Base-by-base conservation (phyloP, 2,888 invertebrate species). In the Lycia hirtaria region DNA sequence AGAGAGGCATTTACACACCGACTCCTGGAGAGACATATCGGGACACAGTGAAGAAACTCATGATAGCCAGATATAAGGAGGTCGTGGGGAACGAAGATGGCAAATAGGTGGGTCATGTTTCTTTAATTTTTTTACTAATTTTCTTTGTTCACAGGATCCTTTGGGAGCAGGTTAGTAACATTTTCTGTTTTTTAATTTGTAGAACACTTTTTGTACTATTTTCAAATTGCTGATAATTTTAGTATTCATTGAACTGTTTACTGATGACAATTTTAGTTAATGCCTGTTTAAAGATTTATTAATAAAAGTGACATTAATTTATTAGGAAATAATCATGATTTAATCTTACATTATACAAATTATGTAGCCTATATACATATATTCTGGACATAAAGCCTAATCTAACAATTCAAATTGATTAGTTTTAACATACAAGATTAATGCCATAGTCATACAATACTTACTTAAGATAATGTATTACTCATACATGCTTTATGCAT, bases 21-120 rank as follows among this genome's bases (percentile, higher is more conserved):
- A 93, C 95, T 60, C 96, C 97, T 0, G 96, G 96, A 14, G 96
- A 97, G 78, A 96, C 97, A 0, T 97, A 98, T 81, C 95, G 97
- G 87, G 97, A 97, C 75, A 96, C 97, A 58, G 97, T 97, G 0
- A 96, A 97, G 81, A 97, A 97, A 84, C 95, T 97, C 81, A 97
- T 97, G 95, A 96, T 96, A 74, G 96, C 97, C 0, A 93, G 97
- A 75, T 98, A 96, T 79, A 96, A 96, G 80, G 97, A 97, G 85
- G 91, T 96, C 17, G 93, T 95, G 1, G 95, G 95, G 43, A 93
- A 93, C 67, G 93, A 93, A 62, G 91, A 91, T 26, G 86, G 83
- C 51, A 78, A 83, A 62, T 87, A 89, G 91, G 91, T 91, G 84
- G 82, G 91, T 85, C 65, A 30, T 30, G 38, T 67, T 71, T 56